phyloP scores from a whole-genome alignment of 1,140 invertebrate species.

The Cotesia typhae region DNA sequence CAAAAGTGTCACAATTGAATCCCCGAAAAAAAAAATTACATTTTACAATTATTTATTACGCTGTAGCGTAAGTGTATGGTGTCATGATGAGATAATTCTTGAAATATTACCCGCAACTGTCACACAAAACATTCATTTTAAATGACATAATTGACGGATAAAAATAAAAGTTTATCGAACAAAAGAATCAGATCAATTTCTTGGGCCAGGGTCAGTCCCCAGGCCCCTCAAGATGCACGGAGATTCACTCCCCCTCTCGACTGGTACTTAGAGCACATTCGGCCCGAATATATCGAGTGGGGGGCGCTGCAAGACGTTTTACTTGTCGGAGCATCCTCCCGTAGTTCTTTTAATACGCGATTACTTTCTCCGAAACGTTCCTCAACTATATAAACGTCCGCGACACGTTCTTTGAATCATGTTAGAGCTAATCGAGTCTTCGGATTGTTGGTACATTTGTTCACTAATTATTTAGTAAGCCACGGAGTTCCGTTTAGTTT shows the following conservation, averaged over 20 bases:
- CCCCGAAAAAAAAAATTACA: too few species aligned
- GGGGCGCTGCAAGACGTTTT: too few species aligned
- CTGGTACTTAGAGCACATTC: background rate
- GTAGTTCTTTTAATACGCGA: conserved; percentile 41
- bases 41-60: too few species aligned
- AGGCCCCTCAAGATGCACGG: background rate
- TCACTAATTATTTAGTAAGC: background rate
- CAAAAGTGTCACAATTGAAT: too few species aligned
- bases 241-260: background rate
- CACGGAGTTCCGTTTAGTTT: conserved; percentile 15
- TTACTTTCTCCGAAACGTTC: conserved; percentile 66
- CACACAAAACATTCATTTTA: too few species aligned
- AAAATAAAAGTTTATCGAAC: background rate
- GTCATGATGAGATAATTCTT: too few species aligned
- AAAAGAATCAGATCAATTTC: conserved; percentile 1
- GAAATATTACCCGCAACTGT: too few species aligned
- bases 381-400: conserved; percentile 63
- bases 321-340: conserved; percentile 52
- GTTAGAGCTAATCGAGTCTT: conserved; percentile 62
- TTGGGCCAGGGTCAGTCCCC: conserved; percentile 5
- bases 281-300: too few species aligned
- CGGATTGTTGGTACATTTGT: conserved; percentile 23
- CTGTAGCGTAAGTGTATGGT: too few species aligned
- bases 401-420: conserved; percentile 60
- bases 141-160: background rate